phyloP scores from a whole-genome alignment of 2,113 vertebrate species.

The Nibea albiflora region DNA sequence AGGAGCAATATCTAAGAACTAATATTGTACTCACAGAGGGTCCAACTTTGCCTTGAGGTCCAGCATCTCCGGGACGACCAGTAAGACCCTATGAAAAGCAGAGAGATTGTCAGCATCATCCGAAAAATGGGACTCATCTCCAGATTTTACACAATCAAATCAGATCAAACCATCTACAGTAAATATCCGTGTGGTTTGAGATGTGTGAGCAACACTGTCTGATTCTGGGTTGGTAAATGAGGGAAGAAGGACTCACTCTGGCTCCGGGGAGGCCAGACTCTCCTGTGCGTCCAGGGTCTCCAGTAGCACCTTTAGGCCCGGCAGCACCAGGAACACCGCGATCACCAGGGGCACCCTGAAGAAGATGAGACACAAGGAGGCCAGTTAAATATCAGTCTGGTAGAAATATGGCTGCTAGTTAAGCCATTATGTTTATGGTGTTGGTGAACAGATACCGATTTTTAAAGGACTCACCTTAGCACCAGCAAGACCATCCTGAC shows the following conservation, averaged over 20 bases:
- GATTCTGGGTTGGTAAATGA: neutral
- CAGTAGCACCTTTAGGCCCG: slow-evolving; percentile 91
- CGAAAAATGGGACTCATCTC: neutral
- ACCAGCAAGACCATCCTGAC: slow-evolving; percentile 96
- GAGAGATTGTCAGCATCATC: slow-evolving; percentile 8
- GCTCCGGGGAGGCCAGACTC: slow-evolving; percentile 96
- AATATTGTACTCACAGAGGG: slow-evolving; percentile 88
- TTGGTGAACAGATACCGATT: neutral
- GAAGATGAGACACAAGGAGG: slow-evolving; percentile 17
- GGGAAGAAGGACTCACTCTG: slow-evolving; percentile 86
- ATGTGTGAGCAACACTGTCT: neutral
- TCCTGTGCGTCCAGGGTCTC: slow-evolving; percentile 94
- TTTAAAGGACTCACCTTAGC: slow-evolving; percentile 87
- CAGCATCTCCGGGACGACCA: slow-evolving; percentile 95
- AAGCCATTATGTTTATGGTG: neutral
- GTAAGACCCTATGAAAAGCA: slow-evolving; percentile 90
- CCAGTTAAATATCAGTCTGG: neutral
- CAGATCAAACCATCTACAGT: neutral
- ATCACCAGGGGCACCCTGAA: slow-evolving; percentile 93
- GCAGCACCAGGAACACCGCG: slow-evolving; percentile 90
- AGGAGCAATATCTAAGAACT: neutral
- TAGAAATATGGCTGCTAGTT: neutral
- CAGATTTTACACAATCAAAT: neutral
- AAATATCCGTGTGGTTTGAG: neutral
- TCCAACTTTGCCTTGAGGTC: slow-evolving; percentile 97